These are phyloP conservation scores for Caligus rogercresseyi DNA, from an alignment of 1,140 invertebrate genomes.

Conservation along the genomic window DNA sequence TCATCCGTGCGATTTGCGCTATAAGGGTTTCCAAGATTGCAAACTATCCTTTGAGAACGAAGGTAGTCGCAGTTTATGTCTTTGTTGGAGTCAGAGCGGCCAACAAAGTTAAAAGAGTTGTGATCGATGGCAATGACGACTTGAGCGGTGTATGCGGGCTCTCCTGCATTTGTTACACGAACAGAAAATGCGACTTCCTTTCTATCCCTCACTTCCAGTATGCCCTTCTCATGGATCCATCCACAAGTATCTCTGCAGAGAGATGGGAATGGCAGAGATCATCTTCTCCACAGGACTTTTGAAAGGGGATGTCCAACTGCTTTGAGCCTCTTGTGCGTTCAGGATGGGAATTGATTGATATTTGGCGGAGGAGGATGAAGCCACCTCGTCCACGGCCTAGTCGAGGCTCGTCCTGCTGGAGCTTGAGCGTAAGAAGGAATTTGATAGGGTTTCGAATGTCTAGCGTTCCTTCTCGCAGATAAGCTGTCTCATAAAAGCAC, in stretches of 20 bases:
- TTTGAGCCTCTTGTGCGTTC: conserved; percentile 59
- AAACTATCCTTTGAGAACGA: background rate
- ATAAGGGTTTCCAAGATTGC: conserved; percentile 15
- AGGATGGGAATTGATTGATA: no score
- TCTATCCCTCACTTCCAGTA: background rate
- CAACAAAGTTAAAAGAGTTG: conserved; percentile 8
- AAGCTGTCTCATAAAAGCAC: conserved; percentile 13
- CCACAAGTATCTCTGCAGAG: background rate
- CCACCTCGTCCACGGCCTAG: conserved; percentile 27
- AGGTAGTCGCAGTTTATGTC: conserved; percentile 13
- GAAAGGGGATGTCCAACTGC: conserved; percentile 63
- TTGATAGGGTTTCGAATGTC: conserved; percentile 5
- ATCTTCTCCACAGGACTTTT: conserved; percentile 78
- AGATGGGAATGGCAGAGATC: conserved; percentile 66
- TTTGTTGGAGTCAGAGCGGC: background rate
- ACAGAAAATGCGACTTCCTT: conserved; percentile 5
- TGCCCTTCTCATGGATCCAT: background rate
- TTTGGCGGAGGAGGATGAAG: conserved; percentile 59
- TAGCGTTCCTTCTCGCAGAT: background rate
- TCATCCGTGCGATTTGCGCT: background rate
- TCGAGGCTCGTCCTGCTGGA: conserved; percentile 6
- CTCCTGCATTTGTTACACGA: background rate
- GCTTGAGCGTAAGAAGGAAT: conserved; percentile 6
- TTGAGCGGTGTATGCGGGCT: conserved; percentile 1
- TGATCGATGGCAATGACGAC: background rate